phyloP scores from a whole-genome alignment of 2,113 vertebrate genomes.

The Dermatemys mawii region DNA sequence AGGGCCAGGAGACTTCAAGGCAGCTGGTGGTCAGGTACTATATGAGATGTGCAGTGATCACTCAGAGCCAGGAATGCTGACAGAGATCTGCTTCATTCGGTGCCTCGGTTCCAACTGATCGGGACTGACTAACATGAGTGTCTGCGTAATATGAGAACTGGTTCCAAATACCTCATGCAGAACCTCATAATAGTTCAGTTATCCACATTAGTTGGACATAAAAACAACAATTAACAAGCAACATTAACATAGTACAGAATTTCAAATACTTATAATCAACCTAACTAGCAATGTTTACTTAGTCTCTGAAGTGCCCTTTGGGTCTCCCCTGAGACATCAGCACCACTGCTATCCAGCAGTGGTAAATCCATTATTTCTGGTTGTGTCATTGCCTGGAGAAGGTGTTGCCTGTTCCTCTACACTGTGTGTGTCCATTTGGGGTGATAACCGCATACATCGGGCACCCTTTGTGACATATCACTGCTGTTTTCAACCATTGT shows the following conservation, averaged over 20 bases:
- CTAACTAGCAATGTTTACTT: not conserved
- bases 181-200: not conserved
- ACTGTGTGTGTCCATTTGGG: not conserved
- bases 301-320: too few relatives aligned
- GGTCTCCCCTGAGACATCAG: not conserved
- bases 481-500: not conserved
- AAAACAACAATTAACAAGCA: not conserved
- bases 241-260: not conserved
- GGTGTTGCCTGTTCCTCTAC: not conserved
- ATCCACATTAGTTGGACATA: not conserved
- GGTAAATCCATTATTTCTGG: not conserved
- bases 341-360: not conserved
- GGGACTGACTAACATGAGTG: not conserved
- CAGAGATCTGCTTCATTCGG: not conserved
- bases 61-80: not conserved
- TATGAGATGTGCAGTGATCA: not conserved
- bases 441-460: not conserved
- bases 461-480: not conserved
- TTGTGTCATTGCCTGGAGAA: not conserved
- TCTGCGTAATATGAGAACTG: not conserved
- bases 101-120: not conserved
- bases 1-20: accelerated
- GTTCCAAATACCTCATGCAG: not conserved
- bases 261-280: not conserved
- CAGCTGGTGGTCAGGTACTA: not conserved